Percentiles rank a stretch among this genome's conserved stretches.
These are phyloP conservation scores for Calidris pygmaea DNA, from an alignment of 2,113 vertebrate genomes.

Conservation along the genomic window DNA sequence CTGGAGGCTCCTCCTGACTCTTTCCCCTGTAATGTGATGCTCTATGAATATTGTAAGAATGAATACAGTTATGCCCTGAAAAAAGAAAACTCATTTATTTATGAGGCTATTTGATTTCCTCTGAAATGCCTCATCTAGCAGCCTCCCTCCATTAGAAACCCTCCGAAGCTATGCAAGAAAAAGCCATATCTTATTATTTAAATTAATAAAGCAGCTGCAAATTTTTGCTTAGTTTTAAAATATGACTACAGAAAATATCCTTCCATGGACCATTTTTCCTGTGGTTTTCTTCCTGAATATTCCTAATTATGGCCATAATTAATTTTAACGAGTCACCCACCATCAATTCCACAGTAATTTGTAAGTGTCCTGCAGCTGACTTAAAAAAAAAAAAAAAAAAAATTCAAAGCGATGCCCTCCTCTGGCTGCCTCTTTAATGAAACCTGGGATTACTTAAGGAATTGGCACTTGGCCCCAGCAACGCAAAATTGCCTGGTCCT, in stretches of 20 bases:
- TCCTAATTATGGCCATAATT: conserved; percentile 68
- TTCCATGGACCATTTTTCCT: conserved; percentile 59
- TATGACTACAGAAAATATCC: neutral
- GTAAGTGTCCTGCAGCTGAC: conserved; percentile 54
- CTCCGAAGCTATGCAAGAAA: neutral
- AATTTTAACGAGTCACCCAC: conserved; percentile 67
- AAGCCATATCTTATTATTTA: conserved; percentile 40
- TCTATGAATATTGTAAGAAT: neutral
- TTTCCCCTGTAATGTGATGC: neutral
- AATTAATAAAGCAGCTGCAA: conserved; percentile 65
- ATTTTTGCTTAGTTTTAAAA: conserved; percentile 50
- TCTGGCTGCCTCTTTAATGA: conserved; percentile 41
- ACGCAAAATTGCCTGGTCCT: conserved; percentile 52
- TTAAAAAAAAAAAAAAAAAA: neutral
- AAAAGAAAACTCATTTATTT: conserved; percentile 52
- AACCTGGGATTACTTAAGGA: conserved; percentile 59
- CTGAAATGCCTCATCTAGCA: conserved; percentile 53
- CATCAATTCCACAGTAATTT: conserved; percentile 56
- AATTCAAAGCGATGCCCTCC: conserved; percentile 1
- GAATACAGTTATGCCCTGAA: neutral
- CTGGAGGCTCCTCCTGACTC: neutral
- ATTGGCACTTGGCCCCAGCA: conserved; percentile 33
- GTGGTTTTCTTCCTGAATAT: conserved; percentile 58
- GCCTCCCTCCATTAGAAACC: conserved; percentile 30
- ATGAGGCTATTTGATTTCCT: conserved; percentile 42